Conservation (phyloP, 1,140 invertebrate genomes). For the Portunus trituberculatus region DNA sequence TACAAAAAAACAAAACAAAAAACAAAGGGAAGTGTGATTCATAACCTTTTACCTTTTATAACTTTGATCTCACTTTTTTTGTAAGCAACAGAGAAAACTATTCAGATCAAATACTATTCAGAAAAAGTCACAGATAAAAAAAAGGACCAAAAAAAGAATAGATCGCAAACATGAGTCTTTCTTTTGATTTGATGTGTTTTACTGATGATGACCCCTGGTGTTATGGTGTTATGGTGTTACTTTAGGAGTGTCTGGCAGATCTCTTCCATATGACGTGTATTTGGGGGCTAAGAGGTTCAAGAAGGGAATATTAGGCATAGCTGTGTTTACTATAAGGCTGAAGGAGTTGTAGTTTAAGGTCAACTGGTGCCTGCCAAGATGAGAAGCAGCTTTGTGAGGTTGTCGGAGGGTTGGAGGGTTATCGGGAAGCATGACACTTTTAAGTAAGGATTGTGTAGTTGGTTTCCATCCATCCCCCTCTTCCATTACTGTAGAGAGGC, state of each 20-base stretch:
- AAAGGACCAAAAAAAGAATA: too few species aligned
- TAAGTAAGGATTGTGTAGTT: background rate
- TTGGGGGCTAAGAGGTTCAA: background rate
- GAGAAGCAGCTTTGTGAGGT: background rate
- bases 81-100: too few species aligned
- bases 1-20: too few species aligned
- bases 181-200: too few species aligned
- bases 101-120: too few species aligned
- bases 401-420: background rate
- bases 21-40: too few species aligned
- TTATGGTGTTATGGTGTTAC: too few species aligned
- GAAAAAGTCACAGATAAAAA: too few species aligned
- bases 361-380: background rate
- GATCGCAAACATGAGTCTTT: too few species aligned
- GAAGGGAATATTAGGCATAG: background rate
- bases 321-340: constrained; percentile 13
- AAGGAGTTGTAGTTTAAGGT: background rate
- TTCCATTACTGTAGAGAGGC: background rate
- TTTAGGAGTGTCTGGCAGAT: constrained; percentile 23
- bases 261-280: constrained; percentile 18
- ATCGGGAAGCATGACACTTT: background rate
- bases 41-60: too few species aligned
- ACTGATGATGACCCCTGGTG: too few species aligned
- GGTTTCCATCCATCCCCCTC: background rate
- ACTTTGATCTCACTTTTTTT: too few species aligned